Conservation (phyloP, 2,888 invertebrate genomes). For the Griposia aprilina region DNA sequence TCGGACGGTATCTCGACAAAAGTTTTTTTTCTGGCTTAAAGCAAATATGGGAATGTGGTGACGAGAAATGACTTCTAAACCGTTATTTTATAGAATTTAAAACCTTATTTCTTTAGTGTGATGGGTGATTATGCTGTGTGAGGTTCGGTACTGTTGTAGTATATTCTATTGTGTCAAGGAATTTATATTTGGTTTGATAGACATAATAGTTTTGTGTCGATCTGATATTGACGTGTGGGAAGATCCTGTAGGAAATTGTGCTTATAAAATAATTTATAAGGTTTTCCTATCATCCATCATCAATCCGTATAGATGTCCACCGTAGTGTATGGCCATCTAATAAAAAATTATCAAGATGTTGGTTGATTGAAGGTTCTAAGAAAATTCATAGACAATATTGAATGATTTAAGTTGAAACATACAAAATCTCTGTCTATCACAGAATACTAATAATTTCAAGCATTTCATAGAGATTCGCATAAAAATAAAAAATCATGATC, state of each 20-base stretch:
- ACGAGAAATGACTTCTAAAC: constrained; percentile 41
- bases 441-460: neutral
- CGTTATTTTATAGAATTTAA: neutral
- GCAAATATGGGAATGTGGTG: constrained; percentile 85
- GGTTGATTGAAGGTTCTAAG: neutral
- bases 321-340: neutral
- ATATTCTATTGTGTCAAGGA: constrained; percentile 52
- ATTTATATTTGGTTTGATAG: constrained; percentile 65
- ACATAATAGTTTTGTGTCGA: constrained; percentile 59
- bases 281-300: constrained; percentile 41
- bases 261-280: constrained; percentile 34
- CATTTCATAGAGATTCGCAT: neutral
- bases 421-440: neutral
- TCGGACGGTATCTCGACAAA: constrained; percentile 82
- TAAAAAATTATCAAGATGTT: constrained; percentile 5
- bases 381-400: neutral
- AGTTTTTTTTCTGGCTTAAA: constrained; percentile 84
- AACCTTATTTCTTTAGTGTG: neutral
- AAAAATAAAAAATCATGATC: neutral
- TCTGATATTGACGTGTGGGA: constrained; percentile 60
- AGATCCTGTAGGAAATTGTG: constrained; percentile 56
- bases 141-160: constrained; percentile 1
- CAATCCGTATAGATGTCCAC: constrained; percentile 19
- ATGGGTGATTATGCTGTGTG: constrained; percentile 19
- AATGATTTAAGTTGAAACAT: neutral